Evolutionary conservation across 1,140 invertebrate species (phyloP).

Genomic region (Delia radicum): DNA sequence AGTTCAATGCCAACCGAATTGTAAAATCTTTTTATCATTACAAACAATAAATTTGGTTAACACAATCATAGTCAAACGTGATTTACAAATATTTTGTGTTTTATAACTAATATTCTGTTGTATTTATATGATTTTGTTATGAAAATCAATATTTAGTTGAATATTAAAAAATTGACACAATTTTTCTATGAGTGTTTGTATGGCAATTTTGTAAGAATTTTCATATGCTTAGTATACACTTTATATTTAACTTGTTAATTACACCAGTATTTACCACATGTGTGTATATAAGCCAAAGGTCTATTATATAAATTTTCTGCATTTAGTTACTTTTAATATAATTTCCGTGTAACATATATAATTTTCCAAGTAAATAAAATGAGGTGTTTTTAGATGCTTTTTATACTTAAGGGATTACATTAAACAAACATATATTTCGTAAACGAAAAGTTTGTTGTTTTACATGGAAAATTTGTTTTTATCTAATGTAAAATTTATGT

Average conservation of each 20-base stretch:
- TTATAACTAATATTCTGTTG: too few species aligned
- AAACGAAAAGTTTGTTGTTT: neutral
- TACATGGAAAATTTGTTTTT: neutral
- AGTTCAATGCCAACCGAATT: too few species aligned
- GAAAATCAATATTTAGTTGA: too few species aligned
- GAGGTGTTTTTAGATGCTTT: neutral
- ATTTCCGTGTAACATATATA: neutral
- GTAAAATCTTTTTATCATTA: too few species aligned
- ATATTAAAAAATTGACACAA: too few species aligned
- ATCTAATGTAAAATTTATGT: neutral
- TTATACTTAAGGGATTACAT: neutral
- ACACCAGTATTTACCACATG: neutral
- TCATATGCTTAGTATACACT: too few species aligned
- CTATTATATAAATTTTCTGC: neutral
- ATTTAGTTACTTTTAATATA: neutral
- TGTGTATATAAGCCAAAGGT: neutral
- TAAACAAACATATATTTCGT: neutral
- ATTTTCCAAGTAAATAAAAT: neutral
- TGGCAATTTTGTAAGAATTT: too few species aligned
- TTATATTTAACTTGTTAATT: neutral
- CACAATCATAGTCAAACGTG: too few species aligned
- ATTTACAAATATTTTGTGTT: too few species aligned
- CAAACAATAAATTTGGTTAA: too few species aligned
- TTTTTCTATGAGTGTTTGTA: too few species aligned
- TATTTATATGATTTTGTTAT: too few species aligned